Conservation (phyloP, 2,113 vertebrate genomes). For the Dermatemys mawii region DNA sequence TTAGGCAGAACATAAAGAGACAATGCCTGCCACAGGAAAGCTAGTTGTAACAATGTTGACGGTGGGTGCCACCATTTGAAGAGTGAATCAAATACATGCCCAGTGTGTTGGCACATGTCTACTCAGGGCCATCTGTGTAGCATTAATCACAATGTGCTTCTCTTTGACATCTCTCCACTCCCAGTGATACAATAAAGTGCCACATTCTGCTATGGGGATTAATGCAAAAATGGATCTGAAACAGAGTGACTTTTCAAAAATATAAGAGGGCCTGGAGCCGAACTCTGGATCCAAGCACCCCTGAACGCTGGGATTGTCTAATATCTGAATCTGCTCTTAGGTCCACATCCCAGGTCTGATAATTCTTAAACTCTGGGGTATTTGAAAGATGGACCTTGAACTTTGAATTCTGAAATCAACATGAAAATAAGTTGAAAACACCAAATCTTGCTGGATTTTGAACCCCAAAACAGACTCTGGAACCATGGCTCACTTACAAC, state of each 20-base stretch:
- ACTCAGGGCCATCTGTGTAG: background rate
- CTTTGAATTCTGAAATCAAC: background rate
- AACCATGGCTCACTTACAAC: background rate
- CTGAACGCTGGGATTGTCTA: background rate
- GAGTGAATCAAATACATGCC: background rate
- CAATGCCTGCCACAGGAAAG: background rate
- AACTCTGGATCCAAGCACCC: background rate
- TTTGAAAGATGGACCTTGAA: background rate
- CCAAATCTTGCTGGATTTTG: background rate
- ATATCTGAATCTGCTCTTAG: background rate
- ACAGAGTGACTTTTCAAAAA: background rate
- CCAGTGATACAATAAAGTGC: rapidly evolving
- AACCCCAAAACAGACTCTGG: rapidly evolving
- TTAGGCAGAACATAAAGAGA: rapidly evolving
- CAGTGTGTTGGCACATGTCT: rapidly evolving
- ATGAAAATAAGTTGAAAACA: background rate
- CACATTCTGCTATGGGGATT: background rate
- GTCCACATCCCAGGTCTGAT: background rate
- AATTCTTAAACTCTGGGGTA: background rate
- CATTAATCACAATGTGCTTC: background rate
- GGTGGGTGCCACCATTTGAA: rapidly evolving
- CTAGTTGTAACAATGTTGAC: rapidly evolving
- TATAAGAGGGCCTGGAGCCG: rapidly evolving
- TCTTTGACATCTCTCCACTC: background rate
- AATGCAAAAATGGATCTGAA: background rate